Evolutionary conservation across 2,888 invertebrate species (phyloP).

Genomic region (Stramonita haemastoma): DNA sequence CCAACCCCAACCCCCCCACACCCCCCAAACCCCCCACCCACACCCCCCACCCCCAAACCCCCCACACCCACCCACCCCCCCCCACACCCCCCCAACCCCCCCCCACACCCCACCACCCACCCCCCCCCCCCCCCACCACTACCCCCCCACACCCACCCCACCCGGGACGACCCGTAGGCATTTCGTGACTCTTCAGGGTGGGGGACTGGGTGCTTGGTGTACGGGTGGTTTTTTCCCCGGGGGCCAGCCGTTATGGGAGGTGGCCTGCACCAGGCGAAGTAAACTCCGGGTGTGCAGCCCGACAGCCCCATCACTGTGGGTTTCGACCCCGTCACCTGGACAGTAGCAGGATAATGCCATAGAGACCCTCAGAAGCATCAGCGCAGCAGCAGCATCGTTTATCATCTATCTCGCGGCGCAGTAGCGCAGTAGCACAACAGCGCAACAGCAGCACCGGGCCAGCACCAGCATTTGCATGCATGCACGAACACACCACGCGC

Average conservation of each 20-base stretch:
- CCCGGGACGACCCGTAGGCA: slow-evolving; percentile 81
- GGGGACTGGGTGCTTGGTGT: slow-evolving; percentile 82
- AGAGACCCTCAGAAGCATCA: too few relatives aligned
- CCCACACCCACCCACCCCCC: background rate
- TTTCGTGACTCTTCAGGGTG: slow-evolving; percentile 87
- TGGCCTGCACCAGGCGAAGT: slow-evolving; percentile 92
- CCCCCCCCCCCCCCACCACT: background rate
- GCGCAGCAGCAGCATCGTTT: too few relatives aligned
- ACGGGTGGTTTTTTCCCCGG: slow-evolving; percentile 91
- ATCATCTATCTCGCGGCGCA: too few relatives aligned
- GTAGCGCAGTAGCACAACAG: too few relatives aligned
- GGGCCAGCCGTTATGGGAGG: slow-evolving; percentile 92
- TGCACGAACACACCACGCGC: background rate
- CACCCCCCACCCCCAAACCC: slow-evolving; percentile 6
- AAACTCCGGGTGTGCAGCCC: slow-evolving; percentile 93
- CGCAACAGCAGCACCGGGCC: too few relatives aligned
- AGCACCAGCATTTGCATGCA: background rate
- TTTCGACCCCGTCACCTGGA: slow-evolving; percentile 80
- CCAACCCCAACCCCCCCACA: too few relatives aligned
- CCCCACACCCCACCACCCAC: background rate
- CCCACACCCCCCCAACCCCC: background rate
- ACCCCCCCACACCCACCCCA: too few relatives aligned
- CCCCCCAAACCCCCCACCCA: background rate
- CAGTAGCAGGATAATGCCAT: too few relatives aligned
- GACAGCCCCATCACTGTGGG: slow-evolving; percentile 93